Base-by-base conservation (phyloP, 2,888 invertebrate species). In the Orthosia incerta region DNA sequence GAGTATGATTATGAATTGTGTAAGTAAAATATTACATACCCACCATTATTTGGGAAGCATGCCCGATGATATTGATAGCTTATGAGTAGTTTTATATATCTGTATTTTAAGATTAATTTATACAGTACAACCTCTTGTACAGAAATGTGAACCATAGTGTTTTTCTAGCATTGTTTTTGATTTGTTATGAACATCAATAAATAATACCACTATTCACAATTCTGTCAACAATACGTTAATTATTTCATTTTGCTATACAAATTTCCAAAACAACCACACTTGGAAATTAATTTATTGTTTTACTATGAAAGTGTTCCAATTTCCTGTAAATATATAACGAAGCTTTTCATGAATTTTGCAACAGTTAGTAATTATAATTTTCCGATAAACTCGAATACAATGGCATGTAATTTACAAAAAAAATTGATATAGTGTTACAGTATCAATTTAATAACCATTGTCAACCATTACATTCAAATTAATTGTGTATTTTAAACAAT, bases 321-420 rank as follows among this genome's bases (percentile, higher is more conserved):
- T 74, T 51, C 15, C 16, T 56, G 13, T 16, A 53, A 65, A 62
- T 48, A 45, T 15, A n/a, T 51, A 26, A 61, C 63, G 1, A 51
- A 55, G 45, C 12, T 60, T 45, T 64, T 61, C 46, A 51, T 51
- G 9, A 51, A 55, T 55, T 18, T 39, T 23, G 39, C 45, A 59
- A 53, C 3, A 20, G 48, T 15, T 23, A 56, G 51, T 69, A 26
- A 46, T n/a, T 60, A 46, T 23, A 57, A 69, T 48, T 71, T 76
- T 48, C 59, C 13, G 18, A 63, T 71, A 26, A 68, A 56, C 4
- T 31, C 1, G 20, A 46, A 48, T 16, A 65, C 13, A 61, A 61
- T 56, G 11, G 16, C 31, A 56, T 46, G 2, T 26, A 59, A 48
- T 71, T 63, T 39, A 39, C 48, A 11, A 50, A 51, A 31, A 69